Evolutionary conservation across 2,797 vertebrate genomes (phyloP).

Genomic region (Pyrrhura leucotis): DNA sequence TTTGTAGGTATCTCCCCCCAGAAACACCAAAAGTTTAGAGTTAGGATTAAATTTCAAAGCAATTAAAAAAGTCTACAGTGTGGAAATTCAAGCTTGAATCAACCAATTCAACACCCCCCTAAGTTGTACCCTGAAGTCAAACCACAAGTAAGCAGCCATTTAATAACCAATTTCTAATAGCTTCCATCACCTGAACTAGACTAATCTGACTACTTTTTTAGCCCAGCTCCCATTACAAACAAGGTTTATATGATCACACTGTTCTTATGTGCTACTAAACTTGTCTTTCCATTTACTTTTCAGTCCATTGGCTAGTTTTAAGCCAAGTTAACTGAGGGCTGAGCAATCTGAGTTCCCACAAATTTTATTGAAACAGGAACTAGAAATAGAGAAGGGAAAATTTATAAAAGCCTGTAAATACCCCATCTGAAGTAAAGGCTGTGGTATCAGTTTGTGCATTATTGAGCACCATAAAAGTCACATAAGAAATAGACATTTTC

Average conservation of each 20-base stretch:
- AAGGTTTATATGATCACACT: neutral
- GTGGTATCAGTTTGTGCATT: neutral
- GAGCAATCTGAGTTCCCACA: neutral
- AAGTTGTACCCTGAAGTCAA: neutral
- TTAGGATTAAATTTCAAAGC: neutral
- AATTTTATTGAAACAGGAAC: neutral
- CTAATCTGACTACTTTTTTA: neutral
- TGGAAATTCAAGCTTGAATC: neutral
- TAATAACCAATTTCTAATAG: neutral
- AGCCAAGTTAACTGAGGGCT: neutral
- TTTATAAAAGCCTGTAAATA: neutral
- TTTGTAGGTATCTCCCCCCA: neutral
- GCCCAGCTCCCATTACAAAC: neutral
- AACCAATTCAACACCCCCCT: rapidly evolving
- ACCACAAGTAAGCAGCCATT: neutral
- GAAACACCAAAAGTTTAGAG: neutral
- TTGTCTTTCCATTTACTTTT: neutral
- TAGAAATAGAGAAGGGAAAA: neutral
- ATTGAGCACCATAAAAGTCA: neutral
- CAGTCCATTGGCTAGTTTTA: neutral
- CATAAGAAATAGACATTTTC: neutral
- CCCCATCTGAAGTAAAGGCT: neutral
- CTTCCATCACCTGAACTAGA: neutral
- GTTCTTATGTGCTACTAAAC: neutral
- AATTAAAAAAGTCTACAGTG: neutral